A percentile compares a stretch with the other conserved stretches of the same genome.
Conservation (phyloP, 2,888 invertebrate species). For the Ypsolopha sequella region DNA sequence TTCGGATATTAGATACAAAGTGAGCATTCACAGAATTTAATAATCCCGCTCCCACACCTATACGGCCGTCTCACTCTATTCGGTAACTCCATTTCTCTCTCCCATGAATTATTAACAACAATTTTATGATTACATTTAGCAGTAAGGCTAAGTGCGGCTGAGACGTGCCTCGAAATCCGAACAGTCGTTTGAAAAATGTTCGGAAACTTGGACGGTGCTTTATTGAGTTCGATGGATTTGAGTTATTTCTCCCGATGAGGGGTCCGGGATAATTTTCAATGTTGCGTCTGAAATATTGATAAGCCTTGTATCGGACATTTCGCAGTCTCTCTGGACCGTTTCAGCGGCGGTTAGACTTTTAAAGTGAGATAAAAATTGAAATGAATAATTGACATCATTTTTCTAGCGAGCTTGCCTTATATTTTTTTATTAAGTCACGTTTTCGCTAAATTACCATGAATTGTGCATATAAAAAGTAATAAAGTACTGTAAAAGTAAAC, state of each 20-base stretch:
- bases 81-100: slow-evolving; percentile 23
- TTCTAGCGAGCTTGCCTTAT: too few species aligned
- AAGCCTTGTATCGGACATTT: slow-evolving; percentile 18
- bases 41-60: slow-evolving; percentile 54
- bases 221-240: slow-evolving; percentile 66
- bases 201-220: slow-evolving; percentile 66
- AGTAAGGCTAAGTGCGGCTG: slow-evolving; percentile 53
- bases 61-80: slow-evolving; percentile 22
- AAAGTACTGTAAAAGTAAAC: slow-evolving; percentile 4
- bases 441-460: slow-evolving; percentile 3
- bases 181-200: slow-evolving; percentile 56
- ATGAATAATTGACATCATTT: neutral
- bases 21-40: slow-evolving; percentile 70
- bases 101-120: slow-evolving; percentile 66
- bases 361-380: neutral
- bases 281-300: slow-evolving; percentile 66
- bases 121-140: slow-evolving; percentile 69
- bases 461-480: slow-evolving; percentile 8
- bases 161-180: slow-evolving; percentile 57
- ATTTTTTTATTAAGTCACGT: too few species aligned
- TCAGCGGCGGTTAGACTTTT: neutral
- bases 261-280: slow-evolving; percentile 62
- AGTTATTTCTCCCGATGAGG: slow-evolving; percentile 46
- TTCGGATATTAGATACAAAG: slow-evolving; percentile 70
- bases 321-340: neutral